Evolutionary conservation across 2,888 invertebrate species (phyloP).

Genomic region (Acheta domesticus): DNA sequence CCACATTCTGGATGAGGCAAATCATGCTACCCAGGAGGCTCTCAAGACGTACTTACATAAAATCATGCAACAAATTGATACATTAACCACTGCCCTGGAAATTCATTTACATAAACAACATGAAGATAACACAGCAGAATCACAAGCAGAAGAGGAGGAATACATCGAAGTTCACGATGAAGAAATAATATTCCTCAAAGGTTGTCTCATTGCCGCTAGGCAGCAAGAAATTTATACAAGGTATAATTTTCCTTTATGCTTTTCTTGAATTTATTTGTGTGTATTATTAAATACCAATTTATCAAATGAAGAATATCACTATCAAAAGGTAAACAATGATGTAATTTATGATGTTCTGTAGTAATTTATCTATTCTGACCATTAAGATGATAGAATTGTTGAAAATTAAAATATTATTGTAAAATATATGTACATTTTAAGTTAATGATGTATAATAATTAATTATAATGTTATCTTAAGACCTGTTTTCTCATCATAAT

Average conservation of each 20-base stretch:
- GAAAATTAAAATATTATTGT: too few relatives aligned
- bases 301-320: too few relatives aligned
- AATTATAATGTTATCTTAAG: too few relatives aligned
- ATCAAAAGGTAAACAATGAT: too few relatives aligned
- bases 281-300: too few relatives aligned
- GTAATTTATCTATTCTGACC: too few relatives aligned
- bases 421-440: too few relatives aligned
- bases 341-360: too few relatives aligned
- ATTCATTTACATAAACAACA: slow-evolving; percentile 35
- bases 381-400: too few relatives aligned
- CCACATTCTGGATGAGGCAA: slow-evolving; percentile 44
- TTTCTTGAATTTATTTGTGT: too few relatives aligned
- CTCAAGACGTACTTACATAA: slow-evolving; percentile 43
- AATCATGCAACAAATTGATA: slow-evolving; percentile 45
- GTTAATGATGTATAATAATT: too few relatives aligned
- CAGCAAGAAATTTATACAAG: slow-evolving; percentile 63
- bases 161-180: slow-evolving; percentile 35
- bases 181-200: slow-evolving; percentile 43
- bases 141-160: slow-evolving; percentile 44
- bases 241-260: slow-evolving; percentile 40
- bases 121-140: background rate
- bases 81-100: slow-evolving; percentile 56
- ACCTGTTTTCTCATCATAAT: too few relatives aligned
- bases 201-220: slow-evolving; percentile 56
- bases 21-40: slow-evolving; percentile 41